Conservation (phyloP, 2,888 invertebrate genomes). For the Lordiphosa fenestrarum region DNA sequence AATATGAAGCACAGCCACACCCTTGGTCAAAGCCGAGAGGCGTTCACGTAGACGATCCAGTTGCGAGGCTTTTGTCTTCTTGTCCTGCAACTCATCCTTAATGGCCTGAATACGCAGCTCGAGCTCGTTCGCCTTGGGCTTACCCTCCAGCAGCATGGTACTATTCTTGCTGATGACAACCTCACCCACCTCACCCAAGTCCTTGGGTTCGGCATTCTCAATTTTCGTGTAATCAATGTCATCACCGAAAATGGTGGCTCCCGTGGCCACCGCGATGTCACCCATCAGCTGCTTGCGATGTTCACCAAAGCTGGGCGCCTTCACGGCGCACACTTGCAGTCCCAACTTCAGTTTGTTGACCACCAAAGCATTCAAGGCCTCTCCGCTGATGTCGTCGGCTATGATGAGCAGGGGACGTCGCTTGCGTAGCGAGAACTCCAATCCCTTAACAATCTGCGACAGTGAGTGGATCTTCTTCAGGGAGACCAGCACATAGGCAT, state of each 20-base stretch:
- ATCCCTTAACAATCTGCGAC: constrained; percentile 96
- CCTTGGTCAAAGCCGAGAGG: constrained; percentile 93
- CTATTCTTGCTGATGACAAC: constrained; percentile 96
- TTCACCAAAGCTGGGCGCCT: constrained; percentile 97
- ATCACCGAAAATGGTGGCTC: constrained; percentile 96
- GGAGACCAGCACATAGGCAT: constrained; percentile 94
- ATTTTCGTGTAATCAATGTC: constrained; percentile 93
- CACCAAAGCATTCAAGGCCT: constrained; percentile 95
- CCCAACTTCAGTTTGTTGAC: constrained; percentile 95
- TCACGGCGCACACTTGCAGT: constrained; percentile 96
- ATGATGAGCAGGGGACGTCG: constrained; percentile 96
- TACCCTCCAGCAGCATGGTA: constrained; percentile 86
- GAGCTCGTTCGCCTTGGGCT: constrained; percentile 89
- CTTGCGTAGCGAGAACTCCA: constrained; percentile 95
- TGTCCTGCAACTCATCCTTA: constrained; percentile 90
- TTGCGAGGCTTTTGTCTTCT: constrained; percentile 94
- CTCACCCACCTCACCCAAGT: constrained; percentile 93
- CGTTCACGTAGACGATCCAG: constrained; percentile 96
- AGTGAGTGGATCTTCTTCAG: constrained; percentile 99
- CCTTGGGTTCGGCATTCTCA: constrained; percentile 90
- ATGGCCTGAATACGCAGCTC: constrained; percentile 91
- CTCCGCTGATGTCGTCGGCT: constrained; percentile 97
- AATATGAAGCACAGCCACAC: constrained; percentile 89
- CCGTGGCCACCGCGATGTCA: constrained; percentile 95
- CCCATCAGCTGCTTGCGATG: constrained; percentile 94